Conservation (phyloP, 2,888 invertebrate genomes). For the Rhagonycha lutea region DNA sequence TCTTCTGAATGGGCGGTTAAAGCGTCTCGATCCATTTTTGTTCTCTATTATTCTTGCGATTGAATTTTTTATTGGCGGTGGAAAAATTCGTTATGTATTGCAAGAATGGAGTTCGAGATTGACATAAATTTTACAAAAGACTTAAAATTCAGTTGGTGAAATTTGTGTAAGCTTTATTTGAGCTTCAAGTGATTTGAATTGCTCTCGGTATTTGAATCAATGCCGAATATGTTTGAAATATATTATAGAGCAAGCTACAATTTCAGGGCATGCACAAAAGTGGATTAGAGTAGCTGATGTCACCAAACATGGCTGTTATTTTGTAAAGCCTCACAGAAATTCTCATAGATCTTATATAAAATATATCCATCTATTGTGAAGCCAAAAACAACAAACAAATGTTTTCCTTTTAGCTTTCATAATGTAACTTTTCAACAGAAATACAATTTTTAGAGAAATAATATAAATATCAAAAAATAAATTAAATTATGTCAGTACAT, state of each 20-base stretch:
- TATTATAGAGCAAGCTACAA: background rate
- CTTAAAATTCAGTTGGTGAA: slow-evolving; percentile 9
- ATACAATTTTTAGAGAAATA: no score
- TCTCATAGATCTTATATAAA: no score
- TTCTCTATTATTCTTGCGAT: background rate
- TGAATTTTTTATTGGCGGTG: background rate
- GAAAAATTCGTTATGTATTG: background rate
- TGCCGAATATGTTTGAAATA: background rate
- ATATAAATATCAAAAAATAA: no score
- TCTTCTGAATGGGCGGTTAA: background rate
- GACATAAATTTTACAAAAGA: slow-evolving; percentile 9
- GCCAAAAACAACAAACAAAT: no score
- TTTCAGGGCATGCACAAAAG: background rate
- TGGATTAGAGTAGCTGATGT: background rate
- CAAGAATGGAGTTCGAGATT: background rate
- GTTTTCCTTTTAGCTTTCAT: no score
- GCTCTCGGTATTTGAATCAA: background rate
- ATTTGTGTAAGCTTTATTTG: slow-evolving; percentile 5
- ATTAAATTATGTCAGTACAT: no score
- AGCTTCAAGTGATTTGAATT: slow-evolving; percentile 8
- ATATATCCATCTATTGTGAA: no score
- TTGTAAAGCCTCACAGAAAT: no score
- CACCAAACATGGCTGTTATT: background rate
- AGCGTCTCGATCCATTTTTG: background rate
- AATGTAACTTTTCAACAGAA: no score